Conservation (phyloP, 2,797 vertebrate species). For the Anguilla pacifica region DNA sequence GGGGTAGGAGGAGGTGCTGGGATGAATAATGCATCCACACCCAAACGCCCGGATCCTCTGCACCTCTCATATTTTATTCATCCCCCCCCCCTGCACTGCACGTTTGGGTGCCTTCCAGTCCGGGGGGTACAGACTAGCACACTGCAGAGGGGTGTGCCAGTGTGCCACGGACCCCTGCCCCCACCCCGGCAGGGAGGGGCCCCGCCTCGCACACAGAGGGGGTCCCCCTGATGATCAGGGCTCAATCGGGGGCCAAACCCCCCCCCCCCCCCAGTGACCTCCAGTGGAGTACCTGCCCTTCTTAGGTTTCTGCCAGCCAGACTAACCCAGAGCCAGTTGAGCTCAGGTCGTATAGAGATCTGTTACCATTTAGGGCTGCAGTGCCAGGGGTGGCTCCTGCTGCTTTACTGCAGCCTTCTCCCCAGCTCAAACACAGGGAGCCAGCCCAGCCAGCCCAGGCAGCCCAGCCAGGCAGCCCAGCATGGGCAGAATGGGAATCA, state of each 20-base stretch:
- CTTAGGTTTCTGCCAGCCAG: neutral
- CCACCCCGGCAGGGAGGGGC: neutral
- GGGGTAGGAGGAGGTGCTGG: neutral
- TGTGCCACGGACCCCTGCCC: neutral
- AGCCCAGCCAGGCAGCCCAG: neutral
- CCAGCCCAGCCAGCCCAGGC: neutral
- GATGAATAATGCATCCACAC: conserved; percentile 18
- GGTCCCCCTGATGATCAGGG: neutral
- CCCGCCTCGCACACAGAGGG: neutral
- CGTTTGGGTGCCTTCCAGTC: neutral
- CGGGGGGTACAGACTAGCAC: neutral
- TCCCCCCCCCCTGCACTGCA: neutral
- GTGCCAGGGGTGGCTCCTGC: neutral
- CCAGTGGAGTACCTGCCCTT: neutral
- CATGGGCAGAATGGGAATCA: neutral
- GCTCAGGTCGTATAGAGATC: neutral
- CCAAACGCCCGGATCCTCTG: neutral
- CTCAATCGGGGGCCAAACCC: neutral
- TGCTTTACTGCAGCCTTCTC: neutral
- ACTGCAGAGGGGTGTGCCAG: neutral
- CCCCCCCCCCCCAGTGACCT: neutral
- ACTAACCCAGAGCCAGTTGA: neutral
- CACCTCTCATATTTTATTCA: conserved; percentile 24
- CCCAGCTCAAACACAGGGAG: neutral
- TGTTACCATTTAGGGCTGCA: neutral